Base-by-base conservation (phyloP, 2,888 invertebrate species). In the Stenolophus ochropezus region DNA sequence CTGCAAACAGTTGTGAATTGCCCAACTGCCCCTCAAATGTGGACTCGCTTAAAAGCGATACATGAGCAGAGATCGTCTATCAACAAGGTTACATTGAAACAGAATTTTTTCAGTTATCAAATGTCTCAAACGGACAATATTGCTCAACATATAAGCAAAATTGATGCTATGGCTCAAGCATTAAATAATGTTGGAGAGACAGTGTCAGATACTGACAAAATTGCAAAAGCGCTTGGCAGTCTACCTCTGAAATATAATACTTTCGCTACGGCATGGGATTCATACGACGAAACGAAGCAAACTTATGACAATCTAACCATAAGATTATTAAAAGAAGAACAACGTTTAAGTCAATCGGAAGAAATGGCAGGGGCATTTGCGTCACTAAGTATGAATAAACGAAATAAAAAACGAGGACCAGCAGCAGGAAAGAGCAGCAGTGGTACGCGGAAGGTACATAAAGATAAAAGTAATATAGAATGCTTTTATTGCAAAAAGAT, bases 171-270 rank as follows among this genome's bases (percentile, higher is more conserved):
- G 75, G 85, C 84, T 14, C 53, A 76, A 0, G 83, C 83, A 58
- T 53, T 85, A 11, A 79, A 78, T 4, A 86, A 86, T 65, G 73
- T 86, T 0, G 85, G 84, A 0, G 85, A 85, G 6, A 16, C 8
- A 0, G 74, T 86, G 0, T 81, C 84, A 0, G 83, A 84, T 0
- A 84, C 85, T 81, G 83, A 84, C 4, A 85, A 85, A 0, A 85
- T 85, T 82, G 84, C 85, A 6, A 86, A 86, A 65, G 82, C 85
- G 21, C 21, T 85, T 3, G 85, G 83, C 0, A 85, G 84, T 53
- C 82, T 86, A 8, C 83, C 85, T 1, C 4, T 82, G 0, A 85
- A 84, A 42, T 85, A 82, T 82, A 82, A 84, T 33, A 56, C 84
- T 0, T 65, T 86, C 1, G 82, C 80, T 6, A 85, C 85, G 14